Evolutionary conservation across 2,888 invertebrate genomes (phyloP).

Genomic region (Achlya flavicornis): DNA sequence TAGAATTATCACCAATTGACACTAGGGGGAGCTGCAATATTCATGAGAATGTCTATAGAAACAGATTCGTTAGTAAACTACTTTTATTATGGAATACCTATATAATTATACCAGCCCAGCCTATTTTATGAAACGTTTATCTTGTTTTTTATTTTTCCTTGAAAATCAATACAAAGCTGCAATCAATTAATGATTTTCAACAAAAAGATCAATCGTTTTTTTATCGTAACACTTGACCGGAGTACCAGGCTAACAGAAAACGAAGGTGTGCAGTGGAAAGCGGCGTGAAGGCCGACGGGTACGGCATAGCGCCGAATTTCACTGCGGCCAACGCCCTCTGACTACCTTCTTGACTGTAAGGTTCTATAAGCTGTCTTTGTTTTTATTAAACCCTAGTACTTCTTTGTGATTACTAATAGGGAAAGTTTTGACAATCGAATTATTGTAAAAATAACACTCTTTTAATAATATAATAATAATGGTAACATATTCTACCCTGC

Average conservation of each 20-base stretch:
- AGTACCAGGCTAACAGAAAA: slow-evolving; percentile 63
- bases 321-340: slow-evolving; percentile 63
- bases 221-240: slow-evolving; percentile 40
- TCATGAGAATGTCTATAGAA: too few relatives aligned
- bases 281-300: slow-evolving; percentile 63
- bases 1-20: too few relatives aligned
- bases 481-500: too few relatives aligned
- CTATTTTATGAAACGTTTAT: too few relatives aligned
- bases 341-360: slow-evolving; percentile 41
- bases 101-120: too few relatives aligned
- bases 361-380: slow-evolving; percentile 8
- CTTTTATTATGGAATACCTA: too few relatives aligned
- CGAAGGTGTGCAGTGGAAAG: slow-evolving; percentile 63
- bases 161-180: not conserved
- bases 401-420: not conserved
- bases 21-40: too few relatives aligned
- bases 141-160: not conserved
- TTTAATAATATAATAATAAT: too few relatives aligned
- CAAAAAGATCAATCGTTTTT: slow-evolving; percentile 33
- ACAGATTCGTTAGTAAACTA: too few relatives aligned
- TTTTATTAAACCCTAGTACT: slow-evolving; percentile 4
- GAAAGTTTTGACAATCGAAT: not conserved
- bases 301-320: slow-evolving; percentile 63
- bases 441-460: not conserved
- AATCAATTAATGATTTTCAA: not conserved